Base-by-base conservation (phyloP, 2,113 vertebrate species). In the Mustelus asterias region DNA sequence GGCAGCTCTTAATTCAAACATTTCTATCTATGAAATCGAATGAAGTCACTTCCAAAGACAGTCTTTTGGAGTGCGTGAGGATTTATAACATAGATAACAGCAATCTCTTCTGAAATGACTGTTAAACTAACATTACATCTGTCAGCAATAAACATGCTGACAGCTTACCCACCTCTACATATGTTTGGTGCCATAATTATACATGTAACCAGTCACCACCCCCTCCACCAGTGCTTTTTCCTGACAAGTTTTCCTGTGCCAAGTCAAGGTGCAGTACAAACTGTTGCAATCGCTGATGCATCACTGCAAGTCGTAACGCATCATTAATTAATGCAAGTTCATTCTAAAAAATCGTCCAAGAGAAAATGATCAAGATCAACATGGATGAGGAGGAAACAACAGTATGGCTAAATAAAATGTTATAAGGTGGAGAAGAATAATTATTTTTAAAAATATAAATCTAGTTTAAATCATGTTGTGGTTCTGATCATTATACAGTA, bases 161-260 rank as follows among this genome's bases (percentile, higher is more conserved):
- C 37, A 83, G 80, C 41, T 83, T 83, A 83, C 80, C 80, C 37
- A 83, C 16, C 80, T 83, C 37, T 41, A 83, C 80, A 8, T 83
- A 83, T 83, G 80, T 44, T 83, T 83, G 41, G 80, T 83, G 80
- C 80, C 80, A 83, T 83, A 83, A 83, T 41, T 83, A 83, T 83
- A 41, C 37, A 83, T 41, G 80, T 83, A 83, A 83, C 13, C n/a
- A 83, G 18, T 3, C n/a, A n/a, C 78, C 78, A 4, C n/a, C 78
- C 78, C 78, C n/a, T 14, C n/a, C 13, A 11, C 7, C 78, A 37
- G n/a, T 83, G 33, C 6, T n/a, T 41, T 83, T 83, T 83, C 41
- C 78, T 80, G 78, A 41, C 78, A 41, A 41, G 2, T 83, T 41
- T 83, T 18, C 16, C 78, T 41, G n/a, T 41, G n/a, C 78, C 78